Percentiles rank a stretch among this genome's conserved stretches.
Evolutionary conservation across 2,888 invertebrate genomes (phyloP).

Genomic region (Linnaemya tessellans): DNA sequence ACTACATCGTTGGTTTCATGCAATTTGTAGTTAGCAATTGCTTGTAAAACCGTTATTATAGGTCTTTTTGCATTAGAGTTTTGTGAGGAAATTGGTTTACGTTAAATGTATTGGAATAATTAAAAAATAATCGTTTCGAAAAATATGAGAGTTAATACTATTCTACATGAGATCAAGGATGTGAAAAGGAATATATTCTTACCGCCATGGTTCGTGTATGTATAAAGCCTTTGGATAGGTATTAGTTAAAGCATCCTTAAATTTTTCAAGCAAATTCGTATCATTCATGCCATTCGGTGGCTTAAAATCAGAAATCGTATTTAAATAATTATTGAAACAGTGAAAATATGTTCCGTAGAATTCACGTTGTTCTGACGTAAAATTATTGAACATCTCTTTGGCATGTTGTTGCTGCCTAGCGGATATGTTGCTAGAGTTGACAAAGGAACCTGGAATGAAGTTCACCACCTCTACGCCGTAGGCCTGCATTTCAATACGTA

Average conservation of each 20-base stretch:
- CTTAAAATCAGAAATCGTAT: slow-evolving; percentile 83
- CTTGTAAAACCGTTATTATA: too few relatives aligned
- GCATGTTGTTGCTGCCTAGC: slow-evolving; percentile 86
- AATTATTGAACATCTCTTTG: slow-evolving; percentile 86
- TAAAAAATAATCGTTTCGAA: too few relatives aligned
- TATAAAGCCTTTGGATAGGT: slow-evolving; percentile 86
- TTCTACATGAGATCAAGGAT: too few relatives aligned
- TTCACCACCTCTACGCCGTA: slow-evolving; percentile 89
- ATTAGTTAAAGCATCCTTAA: slow-evolving; percentile 86
- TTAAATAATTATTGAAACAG: slow-evolving; percentile 86
- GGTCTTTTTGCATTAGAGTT: too few relatives aligned
- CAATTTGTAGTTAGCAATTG: too few relatives aligned
- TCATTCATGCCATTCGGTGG: slow-evolving; percentile 85
- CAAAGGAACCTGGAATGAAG: slow-evolving; percentile 92
- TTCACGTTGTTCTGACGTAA: slow-evolving; percentile 86
- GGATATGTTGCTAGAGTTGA: slow-evolving; percentile 88
- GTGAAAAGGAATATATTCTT: slow-evolving; percentile 75
- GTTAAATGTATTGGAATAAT: too few relatives aligned
- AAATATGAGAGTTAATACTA: too few relatives aligned
- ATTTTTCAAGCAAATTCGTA: slow-evolving; percentile 85
- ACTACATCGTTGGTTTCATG: too few relatives aligned
- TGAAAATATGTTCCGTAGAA: slow-evolving; percentile 88
- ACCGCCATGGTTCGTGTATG: slow-evolving; percentile 88
- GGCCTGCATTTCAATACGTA: slow-evolving; percentile 89
- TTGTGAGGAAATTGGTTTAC: too few relatives aligned